phyloP scores from a whole-genome alignment of 2,888 invertebrate species.

The Apodemia zela region DNA sequence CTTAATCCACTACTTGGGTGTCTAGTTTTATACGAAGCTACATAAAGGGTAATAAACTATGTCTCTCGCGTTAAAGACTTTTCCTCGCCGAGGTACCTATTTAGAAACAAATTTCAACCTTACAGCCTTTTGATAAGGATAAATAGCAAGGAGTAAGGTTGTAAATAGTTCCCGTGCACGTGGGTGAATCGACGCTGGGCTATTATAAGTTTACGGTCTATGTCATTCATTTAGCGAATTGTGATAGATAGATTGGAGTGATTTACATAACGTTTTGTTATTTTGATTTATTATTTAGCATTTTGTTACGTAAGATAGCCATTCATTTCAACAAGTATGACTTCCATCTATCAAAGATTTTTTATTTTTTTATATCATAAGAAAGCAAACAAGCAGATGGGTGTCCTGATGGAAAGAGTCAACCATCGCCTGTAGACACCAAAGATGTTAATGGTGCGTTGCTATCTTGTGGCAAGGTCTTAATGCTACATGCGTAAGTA shows the following conservation, averaged over 20 bases:
- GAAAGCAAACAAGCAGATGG: too few species aligned
- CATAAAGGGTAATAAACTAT: conserved; percentile 63
- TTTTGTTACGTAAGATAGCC: conserved; percentile 12
- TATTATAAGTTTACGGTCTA: conserved; percentile 61
- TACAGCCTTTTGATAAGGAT: conserved; percentile 32
- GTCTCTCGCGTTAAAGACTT: conserved; percentile 7
- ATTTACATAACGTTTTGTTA: conserved; percentile 41
- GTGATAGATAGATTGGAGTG: conserved; percentile 53
- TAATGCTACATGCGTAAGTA: too few species aligned
- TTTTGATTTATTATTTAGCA: conserved; percentile 24
- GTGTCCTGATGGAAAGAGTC: too few species aligned
- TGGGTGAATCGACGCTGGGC: conserved; percentile 57
- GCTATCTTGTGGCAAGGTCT: too few species aligned
- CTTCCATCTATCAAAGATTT: not conserved
- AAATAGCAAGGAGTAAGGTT: conserved; percentile 23
- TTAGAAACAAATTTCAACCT: conserved; percentile 37
- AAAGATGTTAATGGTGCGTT: too few species aligned
- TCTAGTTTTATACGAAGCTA: conserved; percentile 67
- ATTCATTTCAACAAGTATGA: not conserved
- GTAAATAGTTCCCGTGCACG: conserved; percentile 43
- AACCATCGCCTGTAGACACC: too few species aligned
- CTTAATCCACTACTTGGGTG: conserved; percentile 76
- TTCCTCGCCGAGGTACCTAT: conserved; percentile 21
- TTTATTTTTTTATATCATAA: conserved; percentile 14
- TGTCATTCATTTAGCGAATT: conserved; percentile 71